Percentiles rank a stretch among this genome's conserved stretches.
phyloP scores from a whole-genome alignment of 2,888 invertebrate genomes.

The Megamerina dolium region DNA sequence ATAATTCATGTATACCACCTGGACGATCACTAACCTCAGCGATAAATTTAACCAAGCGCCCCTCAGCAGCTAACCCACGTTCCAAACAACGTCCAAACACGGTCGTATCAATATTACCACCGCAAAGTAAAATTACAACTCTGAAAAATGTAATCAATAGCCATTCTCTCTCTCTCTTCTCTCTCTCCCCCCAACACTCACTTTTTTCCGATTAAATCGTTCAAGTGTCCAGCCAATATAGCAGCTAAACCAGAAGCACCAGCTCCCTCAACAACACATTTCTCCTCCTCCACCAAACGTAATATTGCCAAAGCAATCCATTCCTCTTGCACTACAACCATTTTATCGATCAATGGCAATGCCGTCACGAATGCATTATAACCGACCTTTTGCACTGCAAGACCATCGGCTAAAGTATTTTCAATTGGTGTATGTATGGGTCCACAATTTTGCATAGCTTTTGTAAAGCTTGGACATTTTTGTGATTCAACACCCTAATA shows the following conservation, averaged over 20 bases:
- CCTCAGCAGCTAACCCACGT: constrained; percentile 81
- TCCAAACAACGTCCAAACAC: constrained; percentile 83
- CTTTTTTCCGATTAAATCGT: constrained; percentile 77
- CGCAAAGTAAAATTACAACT: constrained; percentile 76
- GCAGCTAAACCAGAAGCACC: constrained; percentile 83
- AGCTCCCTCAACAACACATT: constrained; percentile 87
- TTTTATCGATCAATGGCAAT: constrained; percentile 66
- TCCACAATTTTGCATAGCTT: constrained; percentile 63
- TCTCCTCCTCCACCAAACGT: constrained; percentile 73
- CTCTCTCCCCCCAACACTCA: constrained; percentile 38
- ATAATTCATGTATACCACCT: constrained; percentile 78
- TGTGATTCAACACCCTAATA: constrained; percentile 87
- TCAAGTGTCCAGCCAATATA: constrained; percentile 70
- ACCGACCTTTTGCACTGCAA: constrained; percentile 83
- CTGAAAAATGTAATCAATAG: constrained; percentile 47
- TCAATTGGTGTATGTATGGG: constrained; percentile 62
- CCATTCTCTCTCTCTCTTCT: not conserved
- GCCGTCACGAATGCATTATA: constrained; percentile 78
- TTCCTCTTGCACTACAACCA: constrained; percentile 75
- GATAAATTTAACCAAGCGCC: constrained; percentile 67
- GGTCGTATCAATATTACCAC: constrained; percentile 90
- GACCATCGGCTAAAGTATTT: constrained; percentile 80
- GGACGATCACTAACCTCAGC: constrained; percentile 80
- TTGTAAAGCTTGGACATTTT: constrained; percentile 78
- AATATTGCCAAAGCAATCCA: constrained; percentile 78